Conservation (phyloP, 35 echinoderm and acorn worm species). For the Ophioderma brevispina region DNA sequence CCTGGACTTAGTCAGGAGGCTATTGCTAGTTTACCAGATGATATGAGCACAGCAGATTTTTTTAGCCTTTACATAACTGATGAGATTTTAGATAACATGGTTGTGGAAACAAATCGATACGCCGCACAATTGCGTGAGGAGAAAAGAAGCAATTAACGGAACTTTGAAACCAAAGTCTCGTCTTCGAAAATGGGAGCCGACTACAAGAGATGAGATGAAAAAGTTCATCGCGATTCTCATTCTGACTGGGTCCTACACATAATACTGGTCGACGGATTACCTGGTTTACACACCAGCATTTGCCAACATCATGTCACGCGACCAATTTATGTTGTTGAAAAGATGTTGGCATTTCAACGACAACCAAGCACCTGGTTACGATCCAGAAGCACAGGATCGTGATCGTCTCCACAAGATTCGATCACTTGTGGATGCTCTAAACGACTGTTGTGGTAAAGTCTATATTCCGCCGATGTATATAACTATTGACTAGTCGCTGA, state of each 20-base stretch:
- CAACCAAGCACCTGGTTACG: constrained; percentile 30
- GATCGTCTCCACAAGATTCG: constrained; percentile 32
- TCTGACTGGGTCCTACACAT: constrained; percentile 15
- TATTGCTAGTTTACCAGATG: constrained; percentile 15
- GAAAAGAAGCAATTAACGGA: neutral
- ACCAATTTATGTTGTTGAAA: constrained; percentile 21
- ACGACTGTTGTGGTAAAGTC: neutral
- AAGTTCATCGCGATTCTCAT: constrained; percentile 17
- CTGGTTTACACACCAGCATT: constrained; percentile 9
- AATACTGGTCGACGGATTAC: constrained; percentile 20
- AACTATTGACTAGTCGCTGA: constrained; percentile 28
- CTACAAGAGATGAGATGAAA: constrained; percentile 17
- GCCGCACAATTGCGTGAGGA: constrained; percentile 31
- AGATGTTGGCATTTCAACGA: constrained; percentile 35
- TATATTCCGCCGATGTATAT: constrained; percentile 8
- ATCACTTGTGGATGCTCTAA: neutral
- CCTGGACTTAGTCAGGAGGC: neutral
- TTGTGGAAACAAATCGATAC: constrained; percentile 35
- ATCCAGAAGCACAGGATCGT: constrained; percentile 19
- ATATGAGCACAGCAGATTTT: constrained; percentile 12
- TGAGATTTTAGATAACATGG: constrained; percentile 12
- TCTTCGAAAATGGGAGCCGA: constrained; percentile 29
- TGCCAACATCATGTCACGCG: neutral
- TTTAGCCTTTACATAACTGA: constrained; percentile 37
- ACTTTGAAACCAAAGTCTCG: constrained; percentile 12